These are phyloP conservation scores for Microctenopoma stevenorrisi DNA, from an alignment of 2,797 vertebrate genomes.

Conservation along the genomic window DNA sequence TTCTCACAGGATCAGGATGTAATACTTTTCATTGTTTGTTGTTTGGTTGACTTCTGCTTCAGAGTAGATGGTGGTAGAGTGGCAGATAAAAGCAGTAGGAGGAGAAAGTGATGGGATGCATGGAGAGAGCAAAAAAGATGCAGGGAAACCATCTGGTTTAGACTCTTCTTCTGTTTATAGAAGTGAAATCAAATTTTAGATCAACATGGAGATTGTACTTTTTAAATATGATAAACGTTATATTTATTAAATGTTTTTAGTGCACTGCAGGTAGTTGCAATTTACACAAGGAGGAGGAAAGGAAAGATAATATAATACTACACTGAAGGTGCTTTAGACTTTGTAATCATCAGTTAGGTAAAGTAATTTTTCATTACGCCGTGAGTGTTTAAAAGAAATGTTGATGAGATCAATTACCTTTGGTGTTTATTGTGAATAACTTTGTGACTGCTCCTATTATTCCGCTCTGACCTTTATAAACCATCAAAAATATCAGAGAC, in stretches of 20 bases:
- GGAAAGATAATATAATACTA: background rate
- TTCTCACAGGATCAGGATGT: background rate
- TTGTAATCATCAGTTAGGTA: background rate
- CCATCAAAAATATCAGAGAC: background rate
- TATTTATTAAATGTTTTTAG: background rate
- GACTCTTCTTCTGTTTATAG: background rate
- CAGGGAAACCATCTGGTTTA: background rate
- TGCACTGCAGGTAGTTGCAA: background rate
- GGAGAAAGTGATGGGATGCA: background rate
- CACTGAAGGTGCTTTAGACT: background rate
- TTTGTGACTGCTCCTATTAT: background rate
- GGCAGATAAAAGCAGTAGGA: constrained; percentile 2
- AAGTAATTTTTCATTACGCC: too few species aligned
- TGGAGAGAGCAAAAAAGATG: constrained; percentile 1
- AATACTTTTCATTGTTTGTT: constrained; percentile 7
- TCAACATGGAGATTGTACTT: background rate
- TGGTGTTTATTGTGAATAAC: background rate
- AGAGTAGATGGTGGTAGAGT: constrained; percentile 5
- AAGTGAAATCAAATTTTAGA: background rate
- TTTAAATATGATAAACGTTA: background rate
- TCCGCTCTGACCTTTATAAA: background rate
- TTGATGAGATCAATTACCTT: too few species aligned
- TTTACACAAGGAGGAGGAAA: background rate
- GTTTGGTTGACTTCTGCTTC: constrained; percentile 8
- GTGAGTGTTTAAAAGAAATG: too few species aligned